Evolutionary conservation across 2,888 invertebrate species (phyloP), one percentile per base, ranked within the genome.

Genomic region (Hetaerina titia): DNA sequence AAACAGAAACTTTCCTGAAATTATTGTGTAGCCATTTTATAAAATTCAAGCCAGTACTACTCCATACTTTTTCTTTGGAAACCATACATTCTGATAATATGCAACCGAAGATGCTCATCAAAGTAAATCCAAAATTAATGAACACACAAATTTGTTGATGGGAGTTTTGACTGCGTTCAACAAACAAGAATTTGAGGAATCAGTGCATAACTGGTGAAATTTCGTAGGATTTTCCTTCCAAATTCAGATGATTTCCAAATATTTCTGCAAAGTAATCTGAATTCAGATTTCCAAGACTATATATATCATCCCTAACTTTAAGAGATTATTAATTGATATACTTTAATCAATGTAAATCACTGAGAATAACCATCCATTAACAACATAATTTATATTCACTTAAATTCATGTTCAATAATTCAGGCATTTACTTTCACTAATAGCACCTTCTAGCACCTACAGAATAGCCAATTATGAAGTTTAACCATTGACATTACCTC

Each of bases 371-470:
- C 96, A 97, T 45, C 4, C 1, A 45, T 2, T 45, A 45, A 1
- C 45, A 45, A 45, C 45, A 45, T 45, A 45, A 2, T 97, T 95
- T 97, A 97, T 95, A 97, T 98, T 95, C 97, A 97, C 96, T 96
- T 94, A 96, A 97, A 97, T 96, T 97, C 97, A 92, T 98, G 97
- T 63, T 45, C 45, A 45, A 45, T 45, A 45, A 45, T 45, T 1
- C 45, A 45, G 45, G 45, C 97, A 97, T 96, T 98, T 98, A 69
- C 97, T 97, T 94, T 98, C 97, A 96, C 98, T 98, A 97, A 99
- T 98, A 94, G 99, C 97, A 96, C 98, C 98, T 96, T 98, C 98
- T 96, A 99, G 97, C 95, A 99, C 98, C 99, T 99, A 99, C 96
- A 99, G 97, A 95, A 99, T 97, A 63, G 98, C 98, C 97, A 98